Percentiles rank a stretch among this genome's conserved stretches.
Conservation (phyloP, 2,797 vertebrate genomes). For the Paedocypris micromegethes region DNA sequence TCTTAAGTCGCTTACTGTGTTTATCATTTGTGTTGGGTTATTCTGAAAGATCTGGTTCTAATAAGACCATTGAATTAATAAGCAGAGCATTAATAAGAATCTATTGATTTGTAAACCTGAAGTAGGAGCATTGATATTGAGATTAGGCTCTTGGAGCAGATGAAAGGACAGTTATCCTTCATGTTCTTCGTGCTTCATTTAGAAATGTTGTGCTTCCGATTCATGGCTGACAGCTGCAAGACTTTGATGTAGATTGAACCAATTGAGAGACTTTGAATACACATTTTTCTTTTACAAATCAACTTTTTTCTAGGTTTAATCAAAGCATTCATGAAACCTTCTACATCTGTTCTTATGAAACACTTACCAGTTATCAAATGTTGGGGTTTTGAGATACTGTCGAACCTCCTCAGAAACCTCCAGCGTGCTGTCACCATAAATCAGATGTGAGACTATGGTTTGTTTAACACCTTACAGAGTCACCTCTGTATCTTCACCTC, state of each 20-base stretch:
- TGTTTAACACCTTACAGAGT: neutral
- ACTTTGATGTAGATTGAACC: constrained; percentile 18
- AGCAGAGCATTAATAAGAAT: constrained; percentile 44
- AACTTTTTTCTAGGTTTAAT: no score
- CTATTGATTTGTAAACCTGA: constrained; percentile 54
- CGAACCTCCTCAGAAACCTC: constrained; percentile 73
- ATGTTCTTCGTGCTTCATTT: constrained; percentile 49
- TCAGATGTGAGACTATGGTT: neutral
- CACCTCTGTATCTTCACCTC: constrained; percentile 55
- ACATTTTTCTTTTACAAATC: neutral
- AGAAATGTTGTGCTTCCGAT: constrained; percentile 43
- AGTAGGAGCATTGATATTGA: constrained; percentile 63
- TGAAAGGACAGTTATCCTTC: constrained; percentile 50
- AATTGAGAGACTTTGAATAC: constrained; percentile 20
- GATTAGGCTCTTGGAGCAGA: constrained; percentile 56
- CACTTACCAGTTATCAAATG: constrained; percentile 76
- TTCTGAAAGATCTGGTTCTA: constrained; percentile 46
- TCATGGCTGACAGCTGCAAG: constrained; percentile 40
- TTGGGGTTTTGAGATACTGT: constrained; percentile 74
- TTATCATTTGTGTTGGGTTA: constrained; percentile 25
- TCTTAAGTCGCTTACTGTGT: no score
- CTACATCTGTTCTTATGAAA: constrained; percentile 19
- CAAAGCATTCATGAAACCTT: constrained; percentile 17
- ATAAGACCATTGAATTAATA: constrained; percentile 32
- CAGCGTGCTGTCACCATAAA: constrained; percentile 58